Base-by-base conservation (phyloP, 2,888 invertebrate species). In the Sminthurides aquaticus region DNA sequence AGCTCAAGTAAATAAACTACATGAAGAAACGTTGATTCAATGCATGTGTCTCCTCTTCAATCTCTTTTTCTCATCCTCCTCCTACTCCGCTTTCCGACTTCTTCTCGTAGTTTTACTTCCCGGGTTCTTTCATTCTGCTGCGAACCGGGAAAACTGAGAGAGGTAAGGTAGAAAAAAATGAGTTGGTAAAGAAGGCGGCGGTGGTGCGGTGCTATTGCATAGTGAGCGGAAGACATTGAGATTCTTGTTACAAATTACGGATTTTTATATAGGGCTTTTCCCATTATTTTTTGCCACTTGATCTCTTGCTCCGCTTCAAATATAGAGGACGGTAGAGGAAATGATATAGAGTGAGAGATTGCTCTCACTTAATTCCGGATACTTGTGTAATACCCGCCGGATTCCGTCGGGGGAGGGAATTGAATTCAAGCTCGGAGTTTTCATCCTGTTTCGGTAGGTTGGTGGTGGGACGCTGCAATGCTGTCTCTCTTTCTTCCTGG, bases 1-100 rank as follows among this genome's bases (percentile, higher is more conserved):
- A 49, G 29, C 64, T 59, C 57, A 49, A 57, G 63, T 63, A 63
- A 63, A 63, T 57, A 63, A 63, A 59, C 64, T 58, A 27, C 43
- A 34, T 34, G 43, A 34, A 34, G 5, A 34, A 34, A 43, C 28
- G 58, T 58, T 64, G 57, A 49, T 60, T 60, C 60, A 60, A 49
- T 52, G 5, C 22, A 52, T 22, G 52, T 52, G 22, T 52, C 52
- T 52, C 8, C n/a, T n/a, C 20, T n/a, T 11, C 8, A 3, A 24
- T 55, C 25, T 24, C 55, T 24, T 3, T 22, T 11, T 20, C 5
- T 55, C 18, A 24, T 34, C 8, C 15, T 11, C 43, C 15, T 34
- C 15, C 43, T 15, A 34, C 5, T 34, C 43, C 15, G 43, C 43
- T 34, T 15, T 15, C 15, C 43, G 8, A 11, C 15, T 34, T 11